These are phyloP conservation scores for Glomeris marginata DNA, from an alignment of 2,888 invertebrate species.

Conservation along the genomic window DNA sequence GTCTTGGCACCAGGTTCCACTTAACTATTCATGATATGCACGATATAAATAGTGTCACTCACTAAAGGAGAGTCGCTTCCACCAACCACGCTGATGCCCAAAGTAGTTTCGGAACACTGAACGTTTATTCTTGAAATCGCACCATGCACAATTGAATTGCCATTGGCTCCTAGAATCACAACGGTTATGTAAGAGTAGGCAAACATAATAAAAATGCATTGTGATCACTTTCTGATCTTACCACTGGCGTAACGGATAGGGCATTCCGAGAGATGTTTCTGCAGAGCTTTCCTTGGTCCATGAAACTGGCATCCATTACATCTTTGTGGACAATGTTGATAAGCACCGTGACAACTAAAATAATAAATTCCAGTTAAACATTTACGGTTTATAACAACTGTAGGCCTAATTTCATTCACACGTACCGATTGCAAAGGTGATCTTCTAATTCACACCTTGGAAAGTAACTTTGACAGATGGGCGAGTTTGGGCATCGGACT, in stretches of 20 bases:
- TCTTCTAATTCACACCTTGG: slow-evolving; percentile 32
- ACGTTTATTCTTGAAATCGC: slow-evolving; percentile 34
- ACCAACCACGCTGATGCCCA: slow-evolving; percentile 35
- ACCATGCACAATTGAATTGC: slow-evolving; percentile 28
- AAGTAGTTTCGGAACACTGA: slow-evolving; percentile 26
- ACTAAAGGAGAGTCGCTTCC: slow-evolving; percentile 36
- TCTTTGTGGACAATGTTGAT: slow-evolving; percentile 18
- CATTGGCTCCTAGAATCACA: slow-evolving; percentile 21
- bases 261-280: neutral
- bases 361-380: neutral
- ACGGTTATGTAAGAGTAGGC: slow-evolving; percentile 7
- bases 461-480: slow-evolving; percentile 31
- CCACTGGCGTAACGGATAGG: neutral
- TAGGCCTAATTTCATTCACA: neutral
- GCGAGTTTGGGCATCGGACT: slow-evolving; percentile 34
- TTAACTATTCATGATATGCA: no score
- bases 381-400: no score
- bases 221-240: no score
- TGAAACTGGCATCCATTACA: slow-evolving; percentile 17
- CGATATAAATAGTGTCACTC: slow-evolving; percentile 17
- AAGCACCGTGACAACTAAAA: slow-evolving; percentile 24
- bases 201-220: no score
- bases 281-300: slow-evolving; percentile 16
- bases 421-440: slow-evolving; percentile 32
- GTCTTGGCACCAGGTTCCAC: no score